Base-by-base conservation (phyloP, 2,888 invertebrate genomes). In the Embidobia sp. region DNA sequence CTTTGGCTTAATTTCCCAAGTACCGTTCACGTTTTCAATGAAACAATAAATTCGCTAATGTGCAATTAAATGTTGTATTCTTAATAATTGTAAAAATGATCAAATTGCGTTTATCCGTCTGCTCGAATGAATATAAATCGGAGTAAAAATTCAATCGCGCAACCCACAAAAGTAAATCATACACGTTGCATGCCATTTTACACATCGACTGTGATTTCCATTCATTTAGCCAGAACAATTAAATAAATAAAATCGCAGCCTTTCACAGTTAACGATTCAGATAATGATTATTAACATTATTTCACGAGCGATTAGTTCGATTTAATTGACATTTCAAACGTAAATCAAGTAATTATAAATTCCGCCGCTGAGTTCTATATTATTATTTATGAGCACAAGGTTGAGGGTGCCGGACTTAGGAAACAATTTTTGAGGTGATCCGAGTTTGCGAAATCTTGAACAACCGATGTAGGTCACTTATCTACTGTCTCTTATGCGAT, bases 381-480 rank as follows among this genome's bases (percentile, higher is more conserved):
- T 18, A 6, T 11, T 49, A 29, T 40, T 49, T 40, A 26, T 15
- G 16, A 26, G 15, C 15, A 40, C 40, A 31, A 57, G 37, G n/a
- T n/a, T n/a, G n/a, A n/a, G n/a, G n/a, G n/a, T n/a, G n/a, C n/a
- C n/a, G n/a, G n/a, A n/a, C n/a, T n/a, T n/a, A n/a, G 10, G 57
- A 44, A 49, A 27, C 27, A 1, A 46, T 59, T 29, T 29, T 59
- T 8, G 13, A 31, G 11, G 27, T 51, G 48, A 49, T 49, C 13
- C 3, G 29, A 57, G 37, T 22, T 69, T 70, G 55, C 64, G 40
- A 44, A 70, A 64, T 48, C 35, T 66, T 82, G 85, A 86, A 86
- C 86, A 85, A 85, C 84, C 85, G 15, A 77, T 73, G 46, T 66
- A 66, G 80, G 73, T 73, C 77, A 80, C 79, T 6, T 22, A 6